phyloP scores from a whole-genome alignment of 2,888 invertebrate species.

The Cerastis rubricosa region DNA sequence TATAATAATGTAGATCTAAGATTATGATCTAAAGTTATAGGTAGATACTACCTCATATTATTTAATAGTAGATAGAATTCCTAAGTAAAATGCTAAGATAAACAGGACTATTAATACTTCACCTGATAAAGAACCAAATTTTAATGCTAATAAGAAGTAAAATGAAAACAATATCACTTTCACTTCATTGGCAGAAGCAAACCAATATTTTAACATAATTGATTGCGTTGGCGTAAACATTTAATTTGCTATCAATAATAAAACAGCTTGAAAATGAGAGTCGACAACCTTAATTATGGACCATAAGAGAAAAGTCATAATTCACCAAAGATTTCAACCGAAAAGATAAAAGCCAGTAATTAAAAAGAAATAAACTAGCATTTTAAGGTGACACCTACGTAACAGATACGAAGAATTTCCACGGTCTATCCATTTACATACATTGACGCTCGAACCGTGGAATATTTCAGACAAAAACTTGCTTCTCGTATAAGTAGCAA shows the following conservation, averaged over 20 bases:
- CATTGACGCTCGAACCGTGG: not conserved
- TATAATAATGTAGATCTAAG: no score
- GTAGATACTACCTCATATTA: no score
- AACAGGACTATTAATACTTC: no score
- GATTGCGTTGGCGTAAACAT: conserved; percentile 33
- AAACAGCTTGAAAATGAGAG: conserved; percentile 45
- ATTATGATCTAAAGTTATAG: no score
- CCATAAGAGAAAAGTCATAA: conserved; percentile 40
- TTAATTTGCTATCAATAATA: conserved; percentile 40
- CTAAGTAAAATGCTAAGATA: no score
- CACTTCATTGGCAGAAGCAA: not conserved
- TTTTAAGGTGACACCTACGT: conserved; percentile 40
- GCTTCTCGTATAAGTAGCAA: not conserved
- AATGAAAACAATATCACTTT: not conserved
- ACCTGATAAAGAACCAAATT: no score
- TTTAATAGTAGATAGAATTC: no score
- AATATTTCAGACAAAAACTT: not conserved
- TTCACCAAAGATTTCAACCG: conserved; percentile 32
- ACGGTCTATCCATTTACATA: not conserved
- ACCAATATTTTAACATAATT: not conserved
- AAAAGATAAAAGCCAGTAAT: conserved; percentile 55
- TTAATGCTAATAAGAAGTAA: no score
- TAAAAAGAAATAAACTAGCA: conserved; percentile 49
- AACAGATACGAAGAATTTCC: conserved; percentile 5
- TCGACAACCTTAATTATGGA: conserved; percentile 50